Evolutionary conservation across 2,888 invertebrate species (phyloP), one percentile per base, ranked within the genome.

Genomic region (Augochlorella aurata): DNA sequence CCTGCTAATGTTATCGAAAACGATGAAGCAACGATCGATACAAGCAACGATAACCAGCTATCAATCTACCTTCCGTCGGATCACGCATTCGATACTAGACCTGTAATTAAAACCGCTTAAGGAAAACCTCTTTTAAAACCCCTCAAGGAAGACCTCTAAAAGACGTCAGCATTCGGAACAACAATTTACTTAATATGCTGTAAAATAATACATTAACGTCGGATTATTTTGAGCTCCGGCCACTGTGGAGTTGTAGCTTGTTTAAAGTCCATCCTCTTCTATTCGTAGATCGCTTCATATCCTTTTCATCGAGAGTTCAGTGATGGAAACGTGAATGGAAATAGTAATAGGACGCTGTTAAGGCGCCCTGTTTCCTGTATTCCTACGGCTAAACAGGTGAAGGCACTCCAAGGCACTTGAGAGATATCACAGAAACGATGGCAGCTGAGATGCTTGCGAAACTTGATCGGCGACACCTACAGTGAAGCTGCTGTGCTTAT

Each of bases 201-300:
- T 63, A 63, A 63, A 63, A 18, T 38, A 65, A 65, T 65, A 12
- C 12, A 9, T 65, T 44, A 38, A 29, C 38, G 10, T 3, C 10
- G 63, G 63, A 63, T 63, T 63, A 38, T 58, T 38, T 9, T 18
- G 63, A 63, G 38, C 38, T n/a, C 63, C 63, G 18, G 63, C 29
- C 16, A 16, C 38, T 10, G 4, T 18, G 18, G 29, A 63, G 10
- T 0, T 10, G 38, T 18, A 7, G 9, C 63, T 63, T 18, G 63
- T 38, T 38, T 38, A 63, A 63, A 29, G 63, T 58, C 14, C 21
- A 21, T 24, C 24, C 10, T 63, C 29, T 9, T 24, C 38, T 9
- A 29, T 38, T 38, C 63, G 63, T 16, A 16, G 58, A 58, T 58
- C 63, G 9, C 29, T 63, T 18, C 9, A 18, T 18, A 63, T 63